Base-by-base conservation (phyloP, 1,140 invertebrate genomes). In the Nasonia giraulti region DNA sequence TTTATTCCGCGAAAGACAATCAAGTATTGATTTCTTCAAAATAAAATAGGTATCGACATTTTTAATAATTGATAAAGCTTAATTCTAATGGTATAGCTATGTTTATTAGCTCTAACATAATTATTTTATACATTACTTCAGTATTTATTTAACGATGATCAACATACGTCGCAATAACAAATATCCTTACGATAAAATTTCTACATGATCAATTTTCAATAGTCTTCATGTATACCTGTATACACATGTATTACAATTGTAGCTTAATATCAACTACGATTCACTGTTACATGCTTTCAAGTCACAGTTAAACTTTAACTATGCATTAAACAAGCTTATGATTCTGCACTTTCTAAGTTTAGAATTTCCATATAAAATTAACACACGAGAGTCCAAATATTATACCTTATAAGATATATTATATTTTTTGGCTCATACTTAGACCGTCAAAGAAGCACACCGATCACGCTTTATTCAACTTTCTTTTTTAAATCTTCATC, bases 171-270 rank as follows among this genome's bases (percentile, higher is more conserved):
- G 55, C 55, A 62, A 62, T 62, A 62, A 62, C 55, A 62, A 62
- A 62, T 62, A 62, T 62, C 17, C 55, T 62, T 62, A 62, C 17
- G 55, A 62, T 62, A 62, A 62, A 20, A 62, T 62, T 20, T 62
- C 55, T 62, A 62, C 55, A 62, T 62, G 5, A 62, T 62, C 55
- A 20, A 62, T 62, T 62, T 55, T 62, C 55, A 62, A 62, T 62
- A 62, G 55, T n/a, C 55, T 62, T 62, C 55, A 62, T 62, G 55
- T 62, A 62, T 62, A 62, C 55, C 55, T 62, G 55, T 62, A 62
- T 62, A 62, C 55, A 62, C 55, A 62, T 62, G 55, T 62, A 62
- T 62, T 62, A 62, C 7, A 20, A 62, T 62, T 62, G 55, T 62
- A 20, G 17, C 17, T 62, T 4, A n/a, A 62, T 62, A 62, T 62